Conservation (phyloP, 2,888 invertebrate species). For the Holacanthella duospinosa region DNA sequence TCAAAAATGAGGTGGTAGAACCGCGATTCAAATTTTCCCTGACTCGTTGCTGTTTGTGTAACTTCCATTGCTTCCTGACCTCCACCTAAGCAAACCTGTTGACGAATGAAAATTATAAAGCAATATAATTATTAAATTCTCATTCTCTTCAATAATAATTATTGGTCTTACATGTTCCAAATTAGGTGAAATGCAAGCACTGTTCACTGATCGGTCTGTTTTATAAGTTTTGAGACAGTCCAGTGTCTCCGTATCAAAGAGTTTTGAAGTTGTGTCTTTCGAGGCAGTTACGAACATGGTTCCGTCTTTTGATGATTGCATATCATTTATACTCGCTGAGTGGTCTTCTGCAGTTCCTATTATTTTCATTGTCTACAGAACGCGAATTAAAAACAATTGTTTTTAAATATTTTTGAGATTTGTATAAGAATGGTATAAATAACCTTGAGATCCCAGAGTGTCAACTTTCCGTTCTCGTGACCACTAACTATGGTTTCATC, state of each 20-base stretch:
- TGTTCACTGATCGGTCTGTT: slow-evolving; percentile 95
- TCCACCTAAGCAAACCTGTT: slow-evolving; percentile 88
- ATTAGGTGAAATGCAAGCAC: slow-evolving; percentile 91
- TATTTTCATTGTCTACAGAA: slow-evolving; percentile 65
- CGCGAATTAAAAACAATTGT: not conserved
- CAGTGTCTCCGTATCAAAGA: slow-evolving; percentile 81
- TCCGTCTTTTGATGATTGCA: slow-evolving; percentile 86
- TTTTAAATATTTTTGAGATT: not conserved
- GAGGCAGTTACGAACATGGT: slow-evolving; percentile 96
- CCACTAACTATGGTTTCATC: slow-evolving; percentile 87
- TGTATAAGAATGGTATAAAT: slow-evolving; percentile 38
- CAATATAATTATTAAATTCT: not conserved
- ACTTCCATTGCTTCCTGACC: slow-evolving; percentile 99
- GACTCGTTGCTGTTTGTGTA: slow-evolving; percentile 82
- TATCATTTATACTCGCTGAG: slow-evolving; percentile 79
- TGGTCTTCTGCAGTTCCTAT: slow-evolving; percentile 70
- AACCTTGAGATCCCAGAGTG: slow-evolving; percentile 83
- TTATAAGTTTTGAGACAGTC: slow-evolving; percentile 87
- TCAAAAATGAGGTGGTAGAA: slow-evolving; percentile 94
- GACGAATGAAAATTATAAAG: no score
- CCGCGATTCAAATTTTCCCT: slow-evolving; percentile 91
- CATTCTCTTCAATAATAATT: not conserved
- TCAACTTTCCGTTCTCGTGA: slow-evolving; percentile 85
- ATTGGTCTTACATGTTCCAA: slow-evolving; percentile 68
- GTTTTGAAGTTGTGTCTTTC: slow-evolving; percentile 88